Base-by-base conservation (phyloP, 2,113 vertebrate species). In the Chaenocephalus aceratus region DNA sequence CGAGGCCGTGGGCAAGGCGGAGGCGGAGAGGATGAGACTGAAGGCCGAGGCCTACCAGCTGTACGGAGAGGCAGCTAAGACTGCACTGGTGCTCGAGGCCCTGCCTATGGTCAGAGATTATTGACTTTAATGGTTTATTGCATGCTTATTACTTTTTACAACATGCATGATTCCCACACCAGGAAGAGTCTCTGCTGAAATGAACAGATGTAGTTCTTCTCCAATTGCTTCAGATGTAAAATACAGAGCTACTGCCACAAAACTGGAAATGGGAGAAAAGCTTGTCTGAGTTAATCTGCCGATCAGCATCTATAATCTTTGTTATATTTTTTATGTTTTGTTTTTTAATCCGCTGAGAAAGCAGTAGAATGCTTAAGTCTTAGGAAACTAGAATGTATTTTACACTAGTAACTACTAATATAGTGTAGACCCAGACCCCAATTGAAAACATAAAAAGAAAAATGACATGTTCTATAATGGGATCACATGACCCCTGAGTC, bases 21-120 rank as follows among this genome's bases (percentile, higher is more conserved):
- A 99, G 88, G 98, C 98, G 0, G 97, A 98, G 93, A 94, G 94
- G 80, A 96, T 99, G 98, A 97, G 95, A 75, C 95, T 99, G 92
- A 99, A 99, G 84, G 98, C 98, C 0, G 96, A 97, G 79, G 97
- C 97, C 0, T 98, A 99, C 79, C 95, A 96, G 92, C 93, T 96
- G 80, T 99, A 99, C 0, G 98, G 98, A 59, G 96, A 98, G 0
- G 96, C 97, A 0, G 98, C 97, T 72, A 96, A 97, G 93, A 95
- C 95, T 45, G 95, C 97, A 0, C 91, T 99, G 56, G 96, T 99
- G 80, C 93, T 99, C 36, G 97, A 99, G 12, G 95, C 97, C 0
- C 93, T 99, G 79, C 98, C 98, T 0, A 95, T 96, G 96, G 97
- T 99, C 85, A 86, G 57, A 3, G 30, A 14, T 49, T n/a, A 14